phyloP scores from a whole-genome alignment of 2,797 vertebrate genomes.

The Megaceryle alcyon region DNA sequence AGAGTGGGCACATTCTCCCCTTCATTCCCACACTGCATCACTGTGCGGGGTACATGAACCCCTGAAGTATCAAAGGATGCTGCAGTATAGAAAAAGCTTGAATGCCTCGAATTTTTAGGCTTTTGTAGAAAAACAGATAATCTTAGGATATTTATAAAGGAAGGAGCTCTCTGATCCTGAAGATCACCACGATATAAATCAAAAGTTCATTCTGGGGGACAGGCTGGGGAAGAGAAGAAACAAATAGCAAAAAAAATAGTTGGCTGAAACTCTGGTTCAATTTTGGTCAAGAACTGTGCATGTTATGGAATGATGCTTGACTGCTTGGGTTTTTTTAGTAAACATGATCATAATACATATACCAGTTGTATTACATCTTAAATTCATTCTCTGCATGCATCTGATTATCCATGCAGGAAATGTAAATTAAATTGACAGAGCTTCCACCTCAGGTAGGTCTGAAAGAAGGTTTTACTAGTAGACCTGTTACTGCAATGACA shows the following conservation, averaged over 20 bases:
- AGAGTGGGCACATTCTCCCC: neutral
- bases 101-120: neutral
- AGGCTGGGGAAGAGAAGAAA: neutral
- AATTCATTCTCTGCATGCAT: neutral
- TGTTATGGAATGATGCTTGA: neutral
- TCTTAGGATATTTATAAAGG: neutral
- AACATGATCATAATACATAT: rapidly evolving
- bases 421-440: neutral
- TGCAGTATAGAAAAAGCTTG: neutral
- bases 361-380: neutral
- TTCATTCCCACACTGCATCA: neutral
- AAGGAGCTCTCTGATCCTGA: neutral
- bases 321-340: neutral
- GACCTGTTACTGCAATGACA: neutral
- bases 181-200: neutral
- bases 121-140: neutral
- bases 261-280: neutral
- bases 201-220: neutral
- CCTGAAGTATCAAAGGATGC: neutral
- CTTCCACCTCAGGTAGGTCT: neutral
- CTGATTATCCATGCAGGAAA: neutral
- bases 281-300: neutral
- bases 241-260: neutral
- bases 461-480: neutral
- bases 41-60: neutral